phyloP scores from a whole-genome alignment of 2,888 invertebrate genomes.

The Dryomyza anilis region DNA sequence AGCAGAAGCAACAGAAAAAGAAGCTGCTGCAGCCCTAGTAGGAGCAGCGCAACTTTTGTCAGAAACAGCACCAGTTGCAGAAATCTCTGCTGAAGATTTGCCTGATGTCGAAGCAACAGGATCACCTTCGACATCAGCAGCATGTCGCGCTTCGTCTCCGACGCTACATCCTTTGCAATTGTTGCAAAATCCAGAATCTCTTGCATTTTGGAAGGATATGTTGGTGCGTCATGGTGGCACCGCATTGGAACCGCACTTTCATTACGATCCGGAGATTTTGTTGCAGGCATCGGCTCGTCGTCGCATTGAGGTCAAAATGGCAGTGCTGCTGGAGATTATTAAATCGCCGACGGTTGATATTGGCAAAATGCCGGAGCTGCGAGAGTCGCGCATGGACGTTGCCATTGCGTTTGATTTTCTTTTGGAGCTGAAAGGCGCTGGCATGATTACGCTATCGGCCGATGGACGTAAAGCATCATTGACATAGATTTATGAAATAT shows the following conservation, averaged over 20 bases:
- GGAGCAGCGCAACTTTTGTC: background rate
- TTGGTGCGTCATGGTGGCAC: conserved; percentile 10
- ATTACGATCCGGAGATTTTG: conserved; percentile 29
- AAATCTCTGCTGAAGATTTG: background rate
- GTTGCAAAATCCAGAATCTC: background rate
- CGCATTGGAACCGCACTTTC: background rate
- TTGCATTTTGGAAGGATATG: conserved; percentile 27
- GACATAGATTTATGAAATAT: too few species aligned
- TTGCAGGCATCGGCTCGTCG: conserved; percentile 21
- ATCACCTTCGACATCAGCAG: background rate
- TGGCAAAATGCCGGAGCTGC: conserved; percentile 34
- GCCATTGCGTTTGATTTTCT: conserved; percentile 40
- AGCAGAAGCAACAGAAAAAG: background rate
- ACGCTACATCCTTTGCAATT: background rate
- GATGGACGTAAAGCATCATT: conserved; percentile 35
- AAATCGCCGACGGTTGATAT: conserved; percentile 39
- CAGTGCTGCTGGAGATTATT: conserved; percentile 42
- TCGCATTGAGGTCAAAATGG: conserved; percentile 37
- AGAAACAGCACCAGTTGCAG: background rate
- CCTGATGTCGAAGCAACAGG: background rate
- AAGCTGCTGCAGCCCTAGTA: background rate
- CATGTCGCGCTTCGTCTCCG: background rate
- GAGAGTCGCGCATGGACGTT: conserved; percentile 38
- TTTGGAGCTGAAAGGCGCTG: conserved; percentile 44
- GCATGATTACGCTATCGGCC: conserved; percentile 38